phyloP scores from a whole-genome alignment of 2,888 invertebrate genomes.

The Acrobasis suavella region DNA sequence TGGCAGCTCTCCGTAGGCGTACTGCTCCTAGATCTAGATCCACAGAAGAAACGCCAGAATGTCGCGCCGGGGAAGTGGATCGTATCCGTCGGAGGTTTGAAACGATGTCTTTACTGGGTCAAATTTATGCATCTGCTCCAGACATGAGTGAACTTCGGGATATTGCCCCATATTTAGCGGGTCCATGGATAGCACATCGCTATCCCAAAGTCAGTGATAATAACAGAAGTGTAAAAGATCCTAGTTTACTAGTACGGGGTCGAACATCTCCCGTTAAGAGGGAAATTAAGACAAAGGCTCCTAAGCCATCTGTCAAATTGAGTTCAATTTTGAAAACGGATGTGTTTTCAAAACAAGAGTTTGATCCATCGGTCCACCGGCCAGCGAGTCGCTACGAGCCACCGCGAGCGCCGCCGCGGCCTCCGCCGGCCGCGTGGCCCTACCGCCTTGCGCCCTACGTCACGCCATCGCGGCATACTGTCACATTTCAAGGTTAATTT shows the following conservation, averaged over 20 bases:
- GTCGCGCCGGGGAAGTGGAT: conserved; percentile 86
- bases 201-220: conserved; percentile 88
- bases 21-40: conserved; percentile 75
- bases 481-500: conserved; percentile 88
- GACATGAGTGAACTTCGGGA: conserved; percentile 89
- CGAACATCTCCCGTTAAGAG: conserved; percentile 66
- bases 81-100: conserved; percentile 88
- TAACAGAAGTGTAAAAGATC: conserved; percentile 83
- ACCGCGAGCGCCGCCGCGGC: conserved; percentile 80
- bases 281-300: conserved; percentile 62
- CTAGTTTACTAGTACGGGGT: conserved; percentile 52
- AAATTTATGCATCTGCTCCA: conserved; percentile 91
- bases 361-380: conserved; percentile 88
- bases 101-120: conserved; percentile 86
- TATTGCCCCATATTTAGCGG: conserved; percentile 89
- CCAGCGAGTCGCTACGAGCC: conserved; percentile 91
- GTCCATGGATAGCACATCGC: conserved; percentile 91
- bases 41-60: conserved; percentile 73
- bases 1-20: conserved; percentile 84
- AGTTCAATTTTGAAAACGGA: conserved; percentile 75
- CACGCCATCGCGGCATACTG: conserved; percentile 85
- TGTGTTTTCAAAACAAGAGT: conserved; percentile 85
- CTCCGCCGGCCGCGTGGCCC: conserved; percentile 73
- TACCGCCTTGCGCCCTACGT: conserved; percentile 69
- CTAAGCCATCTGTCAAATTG: conserved; percentile 71